Conservation (phyloP, 2,797 vertebrate genomes). For the Lagorchestes hirsutus region DNA sequence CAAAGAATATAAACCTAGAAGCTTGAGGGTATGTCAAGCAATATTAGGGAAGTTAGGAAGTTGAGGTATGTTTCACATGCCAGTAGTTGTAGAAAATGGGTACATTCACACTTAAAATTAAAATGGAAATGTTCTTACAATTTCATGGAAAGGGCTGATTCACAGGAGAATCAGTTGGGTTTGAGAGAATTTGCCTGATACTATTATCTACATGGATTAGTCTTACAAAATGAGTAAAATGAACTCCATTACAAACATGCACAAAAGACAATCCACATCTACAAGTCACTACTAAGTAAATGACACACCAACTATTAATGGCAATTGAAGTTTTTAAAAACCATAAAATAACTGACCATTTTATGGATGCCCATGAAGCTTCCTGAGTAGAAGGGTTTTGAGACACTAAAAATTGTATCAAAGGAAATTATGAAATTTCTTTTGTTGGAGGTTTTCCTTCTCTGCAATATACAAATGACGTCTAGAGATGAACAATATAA, state of each 20-base stretch:
- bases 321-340: not conserved
- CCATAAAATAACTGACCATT: slow-evolving; percentile 13
- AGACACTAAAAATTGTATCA: slow-evolving; percentile 19
- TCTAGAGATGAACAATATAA: not conserved
- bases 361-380: not conserved
- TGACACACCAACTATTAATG: not conserved
- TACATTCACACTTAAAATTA: not conserved
- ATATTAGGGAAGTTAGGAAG: not conserved
- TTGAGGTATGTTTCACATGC: not conserved
- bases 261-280: not conserved
- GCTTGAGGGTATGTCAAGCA: not conserved
- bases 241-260: slow-evolving; percentile 7
- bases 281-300: not conserved
- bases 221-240: slow-evolving; percentile 31
- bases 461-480: not conserved
- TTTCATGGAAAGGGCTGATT: not conserved
- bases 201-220: slow-evolving; percentile 1
- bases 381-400: not conserved
- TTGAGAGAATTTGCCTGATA: not conserved
- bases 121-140: not conserved
- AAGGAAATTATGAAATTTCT: slow-evolving; percentile 14
- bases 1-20: not conserved
- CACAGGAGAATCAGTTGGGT: not conserved
- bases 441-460: not conserved
- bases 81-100: not conserved